A percentile compares a stretch with the other conserved stretches of the same genome.
Evolutionary conservation across 2,113 vertebrate species (phyloP).

Genomic region (Gyps fulvus): DNA sequence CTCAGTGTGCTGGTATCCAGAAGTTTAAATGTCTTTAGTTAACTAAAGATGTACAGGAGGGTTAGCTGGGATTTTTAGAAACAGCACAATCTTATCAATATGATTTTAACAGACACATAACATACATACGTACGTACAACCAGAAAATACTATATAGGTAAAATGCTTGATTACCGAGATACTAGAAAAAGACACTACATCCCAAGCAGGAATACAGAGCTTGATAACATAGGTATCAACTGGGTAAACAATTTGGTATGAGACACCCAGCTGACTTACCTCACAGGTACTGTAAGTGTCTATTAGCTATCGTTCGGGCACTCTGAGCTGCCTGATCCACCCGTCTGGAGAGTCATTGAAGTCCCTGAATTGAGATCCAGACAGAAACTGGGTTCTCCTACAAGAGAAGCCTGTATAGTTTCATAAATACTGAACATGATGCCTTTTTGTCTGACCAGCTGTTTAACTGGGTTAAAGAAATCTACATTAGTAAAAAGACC

Average conservation of each 20-base stretch:
- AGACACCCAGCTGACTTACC: background rate
- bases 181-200: background rate
- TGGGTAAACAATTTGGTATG: background rate
- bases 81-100: background rate
- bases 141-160: background rate
- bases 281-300: too few species aligned
- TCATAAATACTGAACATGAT: background rate
- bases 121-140: background rate
- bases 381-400: background rate
- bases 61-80: background rate
- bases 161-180: fast-evolving
- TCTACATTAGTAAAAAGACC: background rate
- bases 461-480: background rate
- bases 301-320: background rate
- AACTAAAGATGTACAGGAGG: background rate
- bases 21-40: background rate
- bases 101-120: background rate
- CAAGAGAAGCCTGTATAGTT: background rate
- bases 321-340: background rate
- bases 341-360: background rate
- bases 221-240: background rate
- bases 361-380: background rate
- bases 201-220: background rate
- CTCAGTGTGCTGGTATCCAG: background rate
- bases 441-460: background rate